Percentiles rank a stretch among this genome's conserved stretches.
Evolutionary conservation across 2,113 vertebrate species (phyloP).

Genomic region (Misgurnus anguillicaudatus): DNA sequence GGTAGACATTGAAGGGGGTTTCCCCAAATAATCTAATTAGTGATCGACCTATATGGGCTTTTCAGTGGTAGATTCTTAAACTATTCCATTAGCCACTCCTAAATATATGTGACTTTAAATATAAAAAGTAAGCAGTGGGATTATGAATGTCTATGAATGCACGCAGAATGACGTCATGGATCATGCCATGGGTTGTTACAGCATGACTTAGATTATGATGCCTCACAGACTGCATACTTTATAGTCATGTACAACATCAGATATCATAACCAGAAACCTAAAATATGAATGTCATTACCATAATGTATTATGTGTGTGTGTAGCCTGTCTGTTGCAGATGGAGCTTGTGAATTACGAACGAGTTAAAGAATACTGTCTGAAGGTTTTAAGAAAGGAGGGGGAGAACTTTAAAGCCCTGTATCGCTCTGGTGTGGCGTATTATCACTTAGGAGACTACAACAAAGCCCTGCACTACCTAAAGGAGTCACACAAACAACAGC

Average conservation of each 20-base stretch:
- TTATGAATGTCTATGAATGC: not conserved
- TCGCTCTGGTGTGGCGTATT: conserved; percentile 95
- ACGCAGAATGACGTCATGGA: conserved; percentile 29
- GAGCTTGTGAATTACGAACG: conserved; percentile 98
- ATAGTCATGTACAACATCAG: not conserved
- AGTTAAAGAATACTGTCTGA: conserved; percentile 98
- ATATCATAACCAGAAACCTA: not conserved
- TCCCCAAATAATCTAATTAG: not conserved
- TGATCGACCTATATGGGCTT: not conserved
- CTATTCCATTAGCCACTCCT: not conserved
- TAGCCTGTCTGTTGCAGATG: conserved; percentile 96
- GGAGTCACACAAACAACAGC: conserved; percentile 93
- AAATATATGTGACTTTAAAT: not conserved
- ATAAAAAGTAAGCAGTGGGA: not conserved
- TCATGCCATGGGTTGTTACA: not conserved
- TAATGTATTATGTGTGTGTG: conserved; percentile 1
- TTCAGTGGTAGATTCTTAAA: not conserved
- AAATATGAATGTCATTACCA: not conserved
- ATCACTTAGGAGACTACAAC: conserved; percentile 95
- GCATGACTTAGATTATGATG: not conserved
- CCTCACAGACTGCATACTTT: not conserved
- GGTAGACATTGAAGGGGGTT: not conserved
- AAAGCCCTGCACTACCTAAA: conserved; percentile 97
- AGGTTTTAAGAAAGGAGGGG: conserved; percentile 94
- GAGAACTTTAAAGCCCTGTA: conserved; percentile 99